Percentiles rank a stretch among this genome's conserved stretches.
phyloP scores from a whole-genome alignment of 2,113 vertebrate species.

The Pedionomus torquatus region DNA sequence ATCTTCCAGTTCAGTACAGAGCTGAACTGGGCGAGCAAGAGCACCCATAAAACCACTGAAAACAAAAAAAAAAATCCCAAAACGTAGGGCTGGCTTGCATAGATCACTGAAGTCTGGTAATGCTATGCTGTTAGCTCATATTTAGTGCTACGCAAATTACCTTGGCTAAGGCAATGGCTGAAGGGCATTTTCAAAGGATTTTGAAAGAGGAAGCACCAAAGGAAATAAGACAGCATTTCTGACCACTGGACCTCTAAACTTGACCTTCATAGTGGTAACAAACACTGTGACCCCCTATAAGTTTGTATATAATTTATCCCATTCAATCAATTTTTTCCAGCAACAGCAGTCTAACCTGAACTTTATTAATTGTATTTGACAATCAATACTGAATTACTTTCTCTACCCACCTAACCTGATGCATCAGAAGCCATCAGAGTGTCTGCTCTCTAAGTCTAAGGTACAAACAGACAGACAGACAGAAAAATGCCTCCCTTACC shows the following conservation, averaged over 20 bases:
- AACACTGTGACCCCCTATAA: background rate
- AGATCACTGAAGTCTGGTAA: background rate
- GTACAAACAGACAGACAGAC: background rate
- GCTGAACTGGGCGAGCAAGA: background rate
- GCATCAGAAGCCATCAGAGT: background rate
- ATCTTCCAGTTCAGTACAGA: background rate
- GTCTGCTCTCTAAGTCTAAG: background rate
- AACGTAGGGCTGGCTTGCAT: background rate
- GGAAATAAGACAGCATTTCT: background rate
- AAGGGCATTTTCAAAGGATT: background rate
- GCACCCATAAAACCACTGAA: background rate
- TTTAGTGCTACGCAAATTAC: background rate
- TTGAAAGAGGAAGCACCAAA: background rate
- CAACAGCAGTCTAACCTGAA: background rate
- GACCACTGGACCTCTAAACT: background rate
- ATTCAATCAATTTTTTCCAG: background rate
- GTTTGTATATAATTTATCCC: background rate
- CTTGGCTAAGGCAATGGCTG: background rate
- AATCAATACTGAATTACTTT: background rate
- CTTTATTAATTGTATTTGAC: background rate
- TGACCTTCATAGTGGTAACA: background rate
- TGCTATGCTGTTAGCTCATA: accelerated
- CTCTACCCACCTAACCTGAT: background rate
- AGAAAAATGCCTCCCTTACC: background rate
- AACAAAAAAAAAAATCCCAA: background rate